phyloP scores from a whole-genome alignment of 1,140 invertebrate genomes.

The Adoxophyes honmai region DNA sequence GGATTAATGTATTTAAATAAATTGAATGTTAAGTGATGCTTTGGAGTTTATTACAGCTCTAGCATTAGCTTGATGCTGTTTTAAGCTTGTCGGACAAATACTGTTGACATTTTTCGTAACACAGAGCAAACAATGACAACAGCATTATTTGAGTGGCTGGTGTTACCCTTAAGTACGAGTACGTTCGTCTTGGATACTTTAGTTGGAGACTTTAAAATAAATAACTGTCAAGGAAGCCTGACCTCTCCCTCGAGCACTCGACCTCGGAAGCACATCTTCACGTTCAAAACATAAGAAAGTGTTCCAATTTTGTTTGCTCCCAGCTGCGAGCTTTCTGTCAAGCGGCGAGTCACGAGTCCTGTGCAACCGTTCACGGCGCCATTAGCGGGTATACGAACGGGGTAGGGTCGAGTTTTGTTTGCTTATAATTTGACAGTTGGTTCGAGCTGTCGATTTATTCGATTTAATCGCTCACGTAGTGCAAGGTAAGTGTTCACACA shows the following conservation, averaged over 20 bases:
- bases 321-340: conserved; percentile 29
- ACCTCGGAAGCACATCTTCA: conserved; percentile 18
- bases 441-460: conserved; percentile 32
- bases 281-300: conserved; percentile 35
- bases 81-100: too few relatives aligned
- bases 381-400: conserved; percentile 19
- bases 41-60: too few relatives aligned
- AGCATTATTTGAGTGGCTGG: too few relatives aligned
- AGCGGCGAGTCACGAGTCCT: conserved; percentile 40
- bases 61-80: too few relatives aligned
- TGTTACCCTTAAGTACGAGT: too few relatives aligned
- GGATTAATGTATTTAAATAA: conserved; percentile 4
- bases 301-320: conserved; percentile 40
- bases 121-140: too few relatives aligned
- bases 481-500: conserved; percentile 37
- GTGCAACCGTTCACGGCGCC: conserved; percentile 17
- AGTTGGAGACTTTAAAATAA: neutral
- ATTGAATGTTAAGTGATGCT: neutral
- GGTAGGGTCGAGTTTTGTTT: conserved; percentile 38
- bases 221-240: neutral
- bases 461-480: conserved; percentile 62
- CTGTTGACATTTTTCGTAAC: too few relatives aligned
- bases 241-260: conserved; percentile 15
- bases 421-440: conserved; percentile 30
- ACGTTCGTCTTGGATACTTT: neutral